Conservation (phyloP, 2,797 vertebrate genomes). For the Pipistrellus pipistrellus region DNA sequence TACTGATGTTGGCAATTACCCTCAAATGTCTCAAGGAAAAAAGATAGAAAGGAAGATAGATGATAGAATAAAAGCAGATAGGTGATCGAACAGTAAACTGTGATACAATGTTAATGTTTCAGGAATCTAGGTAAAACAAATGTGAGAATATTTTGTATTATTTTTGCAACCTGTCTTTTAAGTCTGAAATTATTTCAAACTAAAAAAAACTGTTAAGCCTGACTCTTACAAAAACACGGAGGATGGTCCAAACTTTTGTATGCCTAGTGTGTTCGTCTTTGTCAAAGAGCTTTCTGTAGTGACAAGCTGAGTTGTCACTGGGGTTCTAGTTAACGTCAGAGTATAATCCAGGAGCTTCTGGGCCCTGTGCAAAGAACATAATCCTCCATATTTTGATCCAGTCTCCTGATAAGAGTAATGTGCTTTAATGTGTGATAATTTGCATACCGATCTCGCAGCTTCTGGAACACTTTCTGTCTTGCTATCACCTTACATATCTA, state of each 20-base stretch:
- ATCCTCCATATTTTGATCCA: background rate
- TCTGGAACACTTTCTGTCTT: conserved; percentile 19
- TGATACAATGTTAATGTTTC: background rate
- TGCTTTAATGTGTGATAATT: background rate
- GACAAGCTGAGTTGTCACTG: background rate
- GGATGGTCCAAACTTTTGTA: background rate
- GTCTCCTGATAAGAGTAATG: background rate
- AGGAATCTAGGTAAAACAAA: background rate
- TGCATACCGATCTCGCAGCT: background rate
- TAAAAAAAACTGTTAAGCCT: background rate
- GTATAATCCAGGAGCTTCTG: background rate
- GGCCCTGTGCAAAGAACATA: background rate
- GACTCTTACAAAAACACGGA: background rate
- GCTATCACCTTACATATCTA: background rate
- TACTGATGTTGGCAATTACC: background rate
- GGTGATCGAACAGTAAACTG: background rate
- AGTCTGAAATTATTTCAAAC: conserved; percentile 37
- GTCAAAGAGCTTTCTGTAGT: background rate
- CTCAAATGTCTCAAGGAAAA: background rate
- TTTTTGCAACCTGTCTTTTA: conserved; percentile 1
- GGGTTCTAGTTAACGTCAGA: background rate
- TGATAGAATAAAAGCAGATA: background rate
- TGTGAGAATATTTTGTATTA: background rate
- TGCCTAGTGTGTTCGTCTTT: background rate
- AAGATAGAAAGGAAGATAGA: background rate